These are phyloP conservation scores for Leptobrachium ailaonicum DNA, from an alignment of 2,113 vertebrate species.

Conservation along the genomic window DNA sequence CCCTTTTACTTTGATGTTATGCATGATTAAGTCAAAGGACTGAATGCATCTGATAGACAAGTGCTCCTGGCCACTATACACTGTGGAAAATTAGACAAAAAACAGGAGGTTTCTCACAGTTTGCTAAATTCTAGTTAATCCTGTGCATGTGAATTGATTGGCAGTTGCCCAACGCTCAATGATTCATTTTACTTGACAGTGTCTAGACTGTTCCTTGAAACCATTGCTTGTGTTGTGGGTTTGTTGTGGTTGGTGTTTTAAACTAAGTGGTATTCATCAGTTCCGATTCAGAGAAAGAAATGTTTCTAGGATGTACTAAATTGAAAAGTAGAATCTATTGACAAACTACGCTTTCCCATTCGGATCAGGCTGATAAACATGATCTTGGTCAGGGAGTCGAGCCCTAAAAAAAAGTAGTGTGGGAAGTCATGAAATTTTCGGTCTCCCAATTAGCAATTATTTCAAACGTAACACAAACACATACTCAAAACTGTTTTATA, in stretches of 20 bases:
- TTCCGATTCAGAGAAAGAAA: neutral
- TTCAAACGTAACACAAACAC: no score
- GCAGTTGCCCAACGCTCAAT: neutral
- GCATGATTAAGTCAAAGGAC: neutral
- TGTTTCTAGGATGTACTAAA: neutral
- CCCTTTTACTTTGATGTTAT: neutral
- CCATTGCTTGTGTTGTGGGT: neutral
- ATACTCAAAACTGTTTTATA: no score
- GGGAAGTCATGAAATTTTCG: no score
- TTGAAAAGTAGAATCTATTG: neutral
- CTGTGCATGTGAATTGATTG: neutral
- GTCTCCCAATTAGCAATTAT: no score
- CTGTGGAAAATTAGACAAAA: neutral
- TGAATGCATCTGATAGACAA: neutral
- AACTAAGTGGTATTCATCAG: neutral
- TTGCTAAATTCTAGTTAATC: slow-evolving; percentile 6
- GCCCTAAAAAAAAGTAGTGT: no score
- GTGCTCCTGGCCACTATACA: neutral
- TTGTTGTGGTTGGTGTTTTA: slow-evolving; percentile 3
- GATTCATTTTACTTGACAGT: neutral
- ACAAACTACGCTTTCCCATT: neutral
- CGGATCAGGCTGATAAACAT: no score
- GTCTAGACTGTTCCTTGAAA: no score
- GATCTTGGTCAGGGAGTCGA: no score
- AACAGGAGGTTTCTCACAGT: neutral